Conservation (phyloP, 2,797 vertebrate genomes). For the Chaunax sp. region DNA sequence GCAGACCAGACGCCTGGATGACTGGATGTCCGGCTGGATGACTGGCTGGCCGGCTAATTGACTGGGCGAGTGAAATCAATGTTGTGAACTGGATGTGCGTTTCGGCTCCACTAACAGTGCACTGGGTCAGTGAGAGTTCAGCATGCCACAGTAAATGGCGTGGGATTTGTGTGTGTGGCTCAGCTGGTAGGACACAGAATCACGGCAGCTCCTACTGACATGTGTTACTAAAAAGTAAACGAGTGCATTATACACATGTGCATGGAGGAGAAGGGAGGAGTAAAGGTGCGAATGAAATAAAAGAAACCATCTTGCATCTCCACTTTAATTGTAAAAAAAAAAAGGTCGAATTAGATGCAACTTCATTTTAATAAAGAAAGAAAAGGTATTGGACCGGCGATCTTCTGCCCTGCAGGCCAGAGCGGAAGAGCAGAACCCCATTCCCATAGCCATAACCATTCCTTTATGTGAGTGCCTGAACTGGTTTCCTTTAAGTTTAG, state of each 20-base stretch:
- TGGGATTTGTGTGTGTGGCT: constrained; percentile 48
- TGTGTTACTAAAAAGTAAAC: constrained; percentile 4
- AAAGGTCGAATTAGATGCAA: no score
- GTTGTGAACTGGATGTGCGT: constrained; percentile 70
- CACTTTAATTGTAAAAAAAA: no score
- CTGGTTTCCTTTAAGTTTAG: no score
- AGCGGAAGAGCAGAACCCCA: no score
- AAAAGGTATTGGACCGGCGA: no score
- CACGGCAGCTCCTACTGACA: constrained; percentile 1
- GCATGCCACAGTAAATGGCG: constrained; percentile 55
- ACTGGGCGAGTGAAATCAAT: constrained; percentile 72
- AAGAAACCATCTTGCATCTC: no score
- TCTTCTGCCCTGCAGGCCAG: no score
- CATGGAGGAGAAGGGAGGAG: no score
- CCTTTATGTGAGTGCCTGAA: no score
- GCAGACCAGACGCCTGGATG: constrained; percentile 38
- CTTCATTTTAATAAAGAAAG: no score
- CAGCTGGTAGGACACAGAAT: constrained; percentile 44
- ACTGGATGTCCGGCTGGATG: constrained; percentile 40
- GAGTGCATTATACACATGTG: not conserved
- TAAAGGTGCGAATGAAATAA: no score
- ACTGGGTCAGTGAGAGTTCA: constrained; percentile 72
- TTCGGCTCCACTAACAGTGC: constrained; percentile 60
- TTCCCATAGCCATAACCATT: no score
- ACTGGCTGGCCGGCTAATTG: constrained; percentile 55